A percentile compares a stretch with the other conserved stretches of the same genome.
Evolutionary conservation across 1,140 invertebrate species (phyloP).

Genomic region (Popillia japonica): DNA sequence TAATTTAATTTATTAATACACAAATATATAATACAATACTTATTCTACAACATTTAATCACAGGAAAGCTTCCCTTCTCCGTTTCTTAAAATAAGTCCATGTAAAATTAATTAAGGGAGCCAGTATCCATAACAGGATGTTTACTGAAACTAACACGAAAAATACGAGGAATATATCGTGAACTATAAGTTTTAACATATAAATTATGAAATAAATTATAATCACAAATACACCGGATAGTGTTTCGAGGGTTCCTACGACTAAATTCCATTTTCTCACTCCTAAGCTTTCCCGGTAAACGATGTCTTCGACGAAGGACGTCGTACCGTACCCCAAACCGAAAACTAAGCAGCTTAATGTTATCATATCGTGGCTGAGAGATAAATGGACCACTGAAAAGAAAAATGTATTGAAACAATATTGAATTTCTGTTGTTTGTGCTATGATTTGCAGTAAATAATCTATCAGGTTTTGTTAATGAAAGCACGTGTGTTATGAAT

Average conservation of each 20-base stretch:
- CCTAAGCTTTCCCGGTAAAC: constrained; percentile 47
- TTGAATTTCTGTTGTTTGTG: background rate
- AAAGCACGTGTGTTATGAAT: no score
- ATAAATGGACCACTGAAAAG: constrained; percentile 47
- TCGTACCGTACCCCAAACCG: constrained; percentile 51
- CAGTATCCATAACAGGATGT: constrained; percentile 47
- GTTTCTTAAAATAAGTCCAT: constrained; percentile 18
- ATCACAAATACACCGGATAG: constrained; percentile 48
- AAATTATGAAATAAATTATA: constrained; percentile 52
- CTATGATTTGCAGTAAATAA: no score
- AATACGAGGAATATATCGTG: constrained; percentile 43
- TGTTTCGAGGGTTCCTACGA: constrained; percentile 48
- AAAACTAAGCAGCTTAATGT: constrained; percentile 50
- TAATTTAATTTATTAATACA: constrained; percentile 17
- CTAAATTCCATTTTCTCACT: constrained; percentile 45
- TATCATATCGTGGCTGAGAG: constrained; percentile 48
- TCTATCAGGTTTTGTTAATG: no score
- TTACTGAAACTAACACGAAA: constrained; percentile 44
- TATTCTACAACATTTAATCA: background rate
- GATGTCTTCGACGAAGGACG: constrained; percentile 47
- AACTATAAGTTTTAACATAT: constrained; percentile 44
- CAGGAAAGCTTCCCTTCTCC: background rate
- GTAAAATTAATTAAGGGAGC: constrained; percentile 22
- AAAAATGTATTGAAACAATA: background rate
- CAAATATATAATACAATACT: constrained; percentile 9